Evolutionary conservation across 2,113 vertebrate species (phyloP).

Genomic region (Ptilorrhoa leucosticta): DNA sequence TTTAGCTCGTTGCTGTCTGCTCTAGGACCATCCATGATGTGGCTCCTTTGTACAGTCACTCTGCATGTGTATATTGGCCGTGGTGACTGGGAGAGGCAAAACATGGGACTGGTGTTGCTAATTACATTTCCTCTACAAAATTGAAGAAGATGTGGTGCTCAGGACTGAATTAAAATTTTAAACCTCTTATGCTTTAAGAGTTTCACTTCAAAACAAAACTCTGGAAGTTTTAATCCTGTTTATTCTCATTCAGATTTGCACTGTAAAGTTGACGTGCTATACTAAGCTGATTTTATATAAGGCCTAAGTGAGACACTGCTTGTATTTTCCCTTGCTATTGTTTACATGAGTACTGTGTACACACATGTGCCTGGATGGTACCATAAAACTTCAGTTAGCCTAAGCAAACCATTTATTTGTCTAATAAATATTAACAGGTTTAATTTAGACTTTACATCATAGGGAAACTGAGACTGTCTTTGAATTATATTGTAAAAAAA

Average conservation of each 20-base stretch:
- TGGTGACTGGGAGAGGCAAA: neutral
- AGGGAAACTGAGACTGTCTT: slow-evolving; percentile 51
- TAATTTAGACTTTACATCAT: slow-evolving; percentile 21
- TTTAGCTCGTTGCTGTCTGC: neutral
- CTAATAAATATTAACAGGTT: slow-evolving; percentile 46
- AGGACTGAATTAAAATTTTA: slow-evolving; percentile 27
- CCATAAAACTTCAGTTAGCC: slow-evolving; percentile 24
- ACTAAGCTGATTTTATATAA: slow-evolving; percentile 23
- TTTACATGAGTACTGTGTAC: slow-evolving; percentile 60
- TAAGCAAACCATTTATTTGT: slow-evolving; percentile 52
- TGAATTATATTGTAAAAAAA: slow-evolving; percentile 46
- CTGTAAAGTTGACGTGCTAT: slow-evolving; percentile 43
- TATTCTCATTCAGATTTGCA: slow-evolving; percentile 27
- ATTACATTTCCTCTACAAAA: neutral
- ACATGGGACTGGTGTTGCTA: neutral
- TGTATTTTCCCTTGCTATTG: slow-evolving; percentile 51
- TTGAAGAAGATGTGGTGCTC: neutral
- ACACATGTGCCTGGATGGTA: slow-evolving; percentile 43
- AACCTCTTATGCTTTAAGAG: slow-evolving; percentile 9
- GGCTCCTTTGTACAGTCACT: neutral
- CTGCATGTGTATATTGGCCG: neutral
- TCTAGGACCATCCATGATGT: neutral
- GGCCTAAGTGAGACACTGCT: slow-evolving; percentile 39
- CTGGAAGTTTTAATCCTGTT: neutral
- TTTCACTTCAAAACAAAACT: slow-evolving; percentile 1